Evolutionary conservation across 2,113 vertebrate genomes (phyloP), one percentile per base, ranked within the genome.

Genomic region (Oceanites oceanicus): DNA sequence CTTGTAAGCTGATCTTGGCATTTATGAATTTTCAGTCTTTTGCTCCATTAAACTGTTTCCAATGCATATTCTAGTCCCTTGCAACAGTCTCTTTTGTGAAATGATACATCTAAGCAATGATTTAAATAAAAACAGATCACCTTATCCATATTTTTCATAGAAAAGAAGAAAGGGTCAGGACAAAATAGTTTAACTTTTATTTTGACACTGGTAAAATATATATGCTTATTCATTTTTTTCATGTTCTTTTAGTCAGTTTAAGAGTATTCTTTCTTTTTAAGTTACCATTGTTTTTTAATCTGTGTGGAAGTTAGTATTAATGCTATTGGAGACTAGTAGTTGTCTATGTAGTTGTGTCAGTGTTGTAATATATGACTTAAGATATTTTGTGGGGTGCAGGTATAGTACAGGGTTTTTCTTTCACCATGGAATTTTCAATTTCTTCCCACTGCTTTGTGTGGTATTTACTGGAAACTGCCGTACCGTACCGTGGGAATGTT

Each of bases 1-100:
- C 23, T 63, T 67, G 42, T 95, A 91, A 92, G 36, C 49, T 68
- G 56, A 91, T 96, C 61, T 56, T 82, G 53, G 36, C 45, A 53
- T 82, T 85, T 85, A 59, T 68, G 56, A 75, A 23, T 90, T 68
- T 79, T 90, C 17, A 58, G 13, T 40, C 26, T 82, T 12, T 80
- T 89, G 38, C n/a, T 94, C 59, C 40, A 15, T 92, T 91, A 38
- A 73, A 58, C 29, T 73, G 50, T 66, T 92, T 66, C 19, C 50
- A 45, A 0, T 80, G 29, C 50, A 38, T 86, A 36, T 68, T 78
- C 47, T 49, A 38, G 36, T 66, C 15, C 45, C 42, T 91, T 91
- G 29, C 32, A 77, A 56, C 1, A 15, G 25, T 66, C 15, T 58
- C 32, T 47, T 82, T 36, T 62, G 71, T 49, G 20, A 80, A 80